Evolutionary conservation across 2,113 vertebrate species (phyloP).

Genomic region (Lycaon pictus): DNA sequence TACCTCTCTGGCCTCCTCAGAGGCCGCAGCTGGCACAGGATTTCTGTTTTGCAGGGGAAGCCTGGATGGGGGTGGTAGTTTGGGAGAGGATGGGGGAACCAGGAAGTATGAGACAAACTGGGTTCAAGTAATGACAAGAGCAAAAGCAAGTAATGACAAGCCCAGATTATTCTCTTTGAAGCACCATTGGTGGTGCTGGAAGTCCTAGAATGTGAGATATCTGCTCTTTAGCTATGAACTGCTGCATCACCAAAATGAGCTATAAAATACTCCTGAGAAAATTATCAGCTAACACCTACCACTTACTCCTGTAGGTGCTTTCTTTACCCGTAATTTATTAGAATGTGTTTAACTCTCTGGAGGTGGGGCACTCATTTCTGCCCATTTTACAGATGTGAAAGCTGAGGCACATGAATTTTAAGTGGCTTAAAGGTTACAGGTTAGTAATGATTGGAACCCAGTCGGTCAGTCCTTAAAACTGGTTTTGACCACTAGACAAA

Average conservation of each 20-base stretch:
- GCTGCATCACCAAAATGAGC: not conserved
- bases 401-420: not conserved
- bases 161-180: not conserved
- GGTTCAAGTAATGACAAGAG: not conserved
- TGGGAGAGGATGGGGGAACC: not conserved
- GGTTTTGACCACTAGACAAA: not conserved
- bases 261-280: not conserved
- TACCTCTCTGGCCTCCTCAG: not conserved
- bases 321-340: not conserved
- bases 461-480: not conserved
- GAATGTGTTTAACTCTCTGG: not conserved
- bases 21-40: not conserved
- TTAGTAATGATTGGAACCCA: not conserved
- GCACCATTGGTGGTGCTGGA: not conserved
- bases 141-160: not conserved
- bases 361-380: not conserved
- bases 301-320: not conserved
- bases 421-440: not conserved
- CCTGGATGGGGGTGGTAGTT: not conserved
- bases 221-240: not conserved
- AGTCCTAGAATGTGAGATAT: not conserved
- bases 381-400: conserved; percentile 7
- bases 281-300: not conserved
- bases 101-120: not conserved
- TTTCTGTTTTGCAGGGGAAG: not conserved